Evolutionary conservation across 2,888 invertebrate genomes (phyloP).

Genomic region (Pristionchus fissidentatus): DNA sequence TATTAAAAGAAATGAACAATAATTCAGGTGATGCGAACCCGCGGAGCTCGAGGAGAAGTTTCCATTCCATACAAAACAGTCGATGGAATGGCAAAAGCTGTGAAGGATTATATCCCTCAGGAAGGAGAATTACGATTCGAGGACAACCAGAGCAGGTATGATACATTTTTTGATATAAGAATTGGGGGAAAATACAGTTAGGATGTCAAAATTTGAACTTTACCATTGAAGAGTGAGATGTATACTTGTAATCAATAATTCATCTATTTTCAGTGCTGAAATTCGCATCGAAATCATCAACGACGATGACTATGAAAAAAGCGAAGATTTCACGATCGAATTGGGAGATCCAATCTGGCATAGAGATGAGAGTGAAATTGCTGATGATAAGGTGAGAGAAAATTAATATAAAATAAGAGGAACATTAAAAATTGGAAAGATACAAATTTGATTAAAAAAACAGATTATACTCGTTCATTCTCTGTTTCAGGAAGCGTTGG

Average conservation of each 20-base stretch:
- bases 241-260: background rate
- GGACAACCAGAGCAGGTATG: slow-evolving; percentile 98
- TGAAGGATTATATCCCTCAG: slow-evolving; percentile 87
- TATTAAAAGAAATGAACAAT: background rate
- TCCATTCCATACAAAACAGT: slow-evolving; percentile 89
- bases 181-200: no score
- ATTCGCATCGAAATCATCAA: slow-evolving; percentile 90
- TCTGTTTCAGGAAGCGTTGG: slow-evolving; percentile 71
- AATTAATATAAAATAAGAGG: no score
- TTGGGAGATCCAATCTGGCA: slow-evolving; percentile 87
- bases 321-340: slow-evolving; percentile 92
- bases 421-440: no score
- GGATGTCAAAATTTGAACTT: background rate
- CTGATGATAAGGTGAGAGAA: slow-evolving; percentile 49
- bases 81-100: slow-evolving; percentile 85
- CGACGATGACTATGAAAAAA: slow-evolving; percentile 98
- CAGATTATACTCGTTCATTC: background rate
- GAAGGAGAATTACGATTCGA: slow-evolving; percentile 90
- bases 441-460: background rate
- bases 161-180: slow-evolving; percentile 75
- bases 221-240: background rate
- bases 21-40: slow-evolving; percentile 79
- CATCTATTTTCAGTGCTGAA: slow-evolving; percentile 83
- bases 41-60: slow-evolving; percentile 93
- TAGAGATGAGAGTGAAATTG: slow-evolving; percentile 43